Evolutionary conservation across 2,113 vertebrate species (phyloP), one percentile per base, ranked within the genome.

Genomic region (Tricholaema leucomelas): DNA sequence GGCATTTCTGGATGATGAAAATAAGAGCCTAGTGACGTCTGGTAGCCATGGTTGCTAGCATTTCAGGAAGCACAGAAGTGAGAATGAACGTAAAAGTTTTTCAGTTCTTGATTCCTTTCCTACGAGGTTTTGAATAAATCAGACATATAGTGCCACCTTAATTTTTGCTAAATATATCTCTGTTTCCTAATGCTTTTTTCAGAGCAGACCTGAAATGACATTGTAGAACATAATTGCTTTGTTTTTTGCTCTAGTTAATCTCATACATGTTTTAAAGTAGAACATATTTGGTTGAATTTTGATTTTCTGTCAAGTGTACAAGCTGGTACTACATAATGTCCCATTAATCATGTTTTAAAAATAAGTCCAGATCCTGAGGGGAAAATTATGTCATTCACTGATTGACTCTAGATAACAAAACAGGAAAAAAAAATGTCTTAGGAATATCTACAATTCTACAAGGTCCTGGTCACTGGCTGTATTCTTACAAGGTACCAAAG

Each of bases 1-100:
- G 40, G 14, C 91, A 54, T 70, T 64, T 91, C 85, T 66, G 60
- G 79, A 64, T 91, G 90, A 80, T 91, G 60, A 77, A 90, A 89
- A 86, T 25, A 52, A 77, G 82, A 90, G 42, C 13, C 10, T 63
- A 27, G 66, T 88, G 92, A 95, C 13, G 25, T 91, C 90, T 93
- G 90, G 90, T 94, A 94, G 93, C 81, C 82, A 89, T 92, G 91
- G 86, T 79, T 92, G 90, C 77, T 75, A 79, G 67, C 58, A 63
- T 80, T 91, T 84, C 81, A 76, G 70, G 78, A 79, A 92, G 78
- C 77, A 64, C 44, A 81, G 79, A 94, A 81, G 42, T 73, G 75
- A 18, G 31, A 36, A 81, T 65, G 63, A 85, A 76, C 8, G 12
- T 60, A 86, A 48, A 71, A 69, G 8, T 81, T 74, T 66, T 59